These are phyloP conservation scores for Nannobrachium achirus DNA, from an alignment of 2,113 vertebrate genomes.

Conservation along the genomic window DNA sequence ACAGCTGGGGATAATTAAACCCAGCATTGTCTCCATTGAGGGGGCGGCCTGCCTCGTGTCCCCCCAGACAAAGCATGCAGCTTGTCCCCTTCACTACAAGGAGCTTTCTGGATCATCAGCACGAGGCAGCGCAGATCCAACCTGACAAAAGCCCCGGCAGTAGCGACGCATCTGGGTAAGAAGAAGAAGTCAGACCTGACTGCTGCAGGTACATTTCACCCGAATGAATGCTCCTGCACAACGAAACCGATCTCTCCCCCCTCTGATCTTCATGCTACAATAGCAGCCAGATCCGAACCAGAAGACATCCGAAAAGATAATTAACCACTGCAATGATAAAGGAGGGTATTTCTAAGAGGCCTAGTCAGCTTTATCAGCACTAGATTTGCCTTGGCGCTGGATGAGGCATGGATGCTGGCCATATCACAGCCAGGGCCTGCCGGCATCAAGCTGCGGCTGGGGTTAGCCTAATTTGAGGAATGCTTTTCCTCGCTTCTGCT, in stretches of 20 bases:
- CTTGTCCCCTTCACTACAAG: slow-evolving; percentile 31
- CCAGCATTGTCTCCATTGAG: slow-evolving; percentile 65
- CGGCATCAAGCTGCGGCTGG: slow-evolving; percentile 59
- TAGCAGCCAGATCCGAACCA: slow-evolving; percentile 19
- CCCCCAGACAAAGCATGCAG: slow-evolving; percentile 52
- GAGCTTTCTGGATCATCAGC: slow-evolving; percentile 43
- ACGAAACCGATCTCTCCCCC: slow-evolving; percentile 24
- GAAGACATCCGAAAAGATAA: slow-evolving; percentile 50
- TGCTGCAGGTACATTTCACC: slow-evolving; percentile 35
- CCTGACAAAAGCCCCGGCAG: slow-evolving; percentile 53
- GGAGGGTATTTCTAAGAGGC: slow-evolving; percentile 57
- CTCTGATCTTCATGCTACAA: slow-evolving; percentile 35
- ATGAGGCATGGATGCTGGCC: slow-evolving; percentile 60
- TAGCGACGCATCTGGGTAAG: slow-evolving; percentile 39
- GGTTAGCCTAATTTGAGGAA: slow-evolving; percentile 71
- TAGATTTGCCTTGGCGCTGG: slow-evolving; percentile 65
- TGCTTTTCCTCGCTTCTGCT: slow-evolving; percentile 61
- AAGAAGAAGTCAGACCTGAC: slow-evolving; percentile 47
- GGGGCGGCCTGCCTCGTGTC: slow-evolving; percentile 51
- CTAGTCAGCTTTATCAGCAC: slow-evolving; percentile 56
- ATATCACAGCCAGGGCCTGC: slow-evolving; percentile 68
- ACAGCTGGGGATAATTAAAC: slow-evolving; percentile 80
- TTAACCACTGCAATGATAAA: slow-evolving; percentile 47
- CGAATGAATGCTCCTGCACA: slow-evolving; percentile 37
- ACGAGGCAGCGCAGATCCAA: slow-evolving; percentile 29